A percentile compares a stretch with the other conserved stretches of the same genome.
phyloP scores from a whole-genome alignment of 2,797 vertebrate genomes.

The Clarias fuscus region DNA sequence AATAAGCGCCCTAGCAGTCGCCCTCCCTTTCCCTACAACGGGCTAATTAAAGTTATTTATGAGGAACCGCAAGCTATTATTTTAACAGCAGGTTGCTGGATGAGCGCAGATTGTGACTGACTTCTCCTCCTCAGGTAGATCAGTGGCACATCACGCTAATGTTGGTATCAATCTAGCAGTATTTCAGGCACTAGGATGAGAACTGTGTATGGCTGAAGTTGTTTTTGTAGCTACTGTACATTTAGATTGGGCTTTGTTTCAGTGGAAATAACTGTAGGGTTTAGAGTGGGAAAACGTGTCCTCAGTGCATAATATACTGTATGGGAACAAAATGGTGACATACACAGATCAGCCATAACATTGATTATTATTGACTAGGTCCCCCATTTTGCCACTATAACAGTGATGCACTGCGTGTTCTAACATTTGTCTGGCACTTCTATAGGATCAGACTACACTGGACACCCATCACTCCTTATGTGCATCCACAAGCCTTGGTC shows the following conservation, averaged over 20 bases:
- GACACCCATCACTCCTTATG: no score
- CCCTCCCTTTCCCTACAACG: slow-evolving; percentile 52
- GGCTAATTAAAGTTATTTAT: slow-evolving; percentile 69
- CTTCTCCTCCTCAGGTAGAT: slow-evolving; percentile 37
- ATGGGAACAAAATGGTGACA: not conserved
- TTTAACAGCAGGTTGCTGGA: slow-evolving; percentile 33
- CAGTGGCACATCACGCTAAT: slow-evolving; percentile 29
- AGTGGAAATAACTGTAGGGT: not conserved
- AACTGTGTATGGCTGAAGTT: not conserved
- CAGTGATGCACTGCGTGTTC: no score
- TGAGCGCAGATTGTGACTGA: slow-evolving; percentile 31
- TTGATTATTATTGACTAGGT: no score
- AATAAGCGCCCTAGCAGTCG: slow-evolving; percentile 47
- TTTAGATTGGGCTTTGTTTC: not conserved
- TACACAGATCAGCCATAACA: not conserved
- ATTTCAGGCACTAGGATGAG: slow-evolving; percentile 15
- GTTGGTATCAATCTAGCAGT: slow-evolving; percentile 37
- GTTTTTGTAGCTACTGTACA: not conserved
- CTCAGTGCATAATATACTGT: not conserved
- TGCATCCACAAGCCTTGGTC: no score
- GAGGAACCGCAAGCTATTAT: slow-evolving; percentile 42
- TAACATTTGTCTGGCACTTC: no score
- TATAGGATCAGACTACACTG: no score
- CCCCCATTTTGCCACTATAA: no score
- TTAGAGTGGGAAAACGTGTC: no score